Evolutionary conservation across 2,797 vertebrate genomes (phyloP).

Genomic region (Rhynchonycteris naso): DNA sequence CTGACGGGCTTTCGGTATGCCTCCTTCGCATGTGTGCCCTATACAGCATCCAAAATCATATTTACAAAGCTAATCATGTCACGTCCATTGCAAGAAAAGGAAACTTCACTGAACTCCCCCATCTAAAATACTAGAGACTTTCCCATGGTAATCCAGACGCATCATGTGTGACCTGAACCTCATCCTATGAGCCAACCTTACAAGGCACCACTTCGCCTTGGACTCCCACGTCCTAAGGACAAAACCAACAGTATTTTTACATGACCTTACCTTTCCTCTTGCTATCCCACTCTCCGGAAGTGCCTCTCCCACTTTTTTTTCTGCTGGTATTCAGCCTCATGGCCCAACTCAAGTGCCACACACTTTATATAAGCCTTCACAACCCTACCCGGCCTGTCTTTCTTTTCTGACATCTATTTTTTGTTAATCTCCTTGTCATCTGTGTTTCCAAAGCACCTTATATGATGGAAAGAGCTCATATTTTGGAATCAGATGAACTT

Average conservation of each 20-base stretch:
- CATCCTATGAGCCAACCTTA: neutral
- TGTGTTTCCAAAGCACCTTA: neutral
- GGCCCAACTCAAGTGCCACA: neutral
- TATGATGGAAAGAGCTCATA: neutral
- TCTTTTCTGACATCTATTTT: neutral
- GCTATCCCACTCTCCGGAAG: neutral
- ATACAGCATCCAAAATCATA: neutral
- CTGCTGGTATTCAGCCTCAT: neutral
- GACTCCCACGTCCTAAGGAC: neutral
- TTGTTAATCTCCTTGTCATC: neutral
- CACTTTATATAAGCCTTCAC: neutral
- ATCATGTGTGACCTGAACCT: neutral
- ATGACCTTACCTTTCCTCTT: neutral
- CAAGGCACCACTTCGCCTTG: neutral
- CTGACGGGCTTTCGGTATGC: neutral
- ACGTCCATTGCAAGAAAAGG: neutral
- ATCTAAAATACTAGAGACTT: neutral
- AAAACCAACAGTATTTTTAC: neutral
- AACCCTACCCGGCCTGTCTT: no score
- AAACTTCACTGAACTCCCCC: neutral
- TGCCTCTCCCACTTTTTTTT: no score
- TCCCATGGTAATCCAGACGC: neutral
- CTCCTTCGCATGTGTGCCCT: neutral
- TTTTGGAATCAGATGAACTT: neutral
- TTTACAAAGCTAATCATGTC: neutral